phyloP scores from a whole-genome alignment of 2,888 invertebrate species.

The Dusona sp. region DNA sequence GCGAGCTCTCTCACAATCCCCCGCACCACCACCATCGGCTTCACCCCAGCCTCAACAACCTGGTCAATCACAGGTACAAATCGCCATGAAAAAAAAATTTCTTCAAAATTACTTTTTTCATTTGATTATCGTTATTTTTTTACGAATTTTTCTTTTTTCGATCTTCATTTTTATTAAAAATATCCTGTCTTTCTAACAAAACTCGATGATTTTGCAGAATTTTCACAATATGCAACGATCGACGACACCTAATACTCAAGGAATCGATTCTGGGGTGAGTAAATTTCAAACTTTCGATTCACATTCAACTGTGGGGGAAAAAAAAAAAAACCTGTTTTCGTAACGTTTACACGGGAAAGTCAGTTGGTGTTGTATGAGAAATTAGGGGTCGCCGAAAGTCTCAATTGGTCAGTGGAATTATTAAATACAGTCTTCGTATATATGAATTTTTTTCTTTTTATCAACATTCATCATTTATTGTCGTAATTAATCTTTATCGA shows the following conservation, averaged over 20 bases:
- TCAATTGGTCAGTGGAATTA: not conserved
- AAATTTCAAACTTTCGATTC: not conserved
- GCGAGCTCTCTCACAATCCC: slow-evolving; percentile 83
- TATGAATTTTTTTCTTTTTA: not conserved
- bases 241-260: slow-evolving; percentile 92
- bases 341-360: not conserved
- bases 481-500: not conserved
- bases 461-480: not conserved
- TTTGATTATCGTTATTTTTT: not conserved
- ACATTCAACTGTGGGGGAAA: not conserved
- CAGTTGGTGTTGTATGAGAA: not conserved
- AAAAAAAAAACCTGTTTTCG: not conserved
- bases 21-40: slow-evolving; percentile 83
- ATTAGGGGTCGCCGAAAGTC: not conserved
- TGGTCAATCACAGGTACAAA: slow-evolving; percentile 80
- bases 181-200: slow-evolving; percentile 7
- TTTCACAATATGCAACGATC: slow-evolving; percentile 91
- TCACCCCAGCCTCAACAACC: slow-evolving; percentile 83
- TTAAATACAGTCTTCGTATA: not conserved
- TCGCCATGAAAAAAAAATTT: not conserved
- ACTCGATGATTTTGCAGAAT: slow-evolving; percentile 85
- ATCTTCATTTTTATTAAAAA: slow-evolving; percentile 12
- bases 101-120: not conserved
- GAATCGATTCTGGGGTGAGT: slow-evolving; percentile 91
- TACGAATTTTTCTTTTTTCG: not conserved